These are phyloP conservation scores for Hylomyscus alleni DNA, from an alignment of 2,797 vertebrate genomes.

Conservation along the genomic window DNA sequence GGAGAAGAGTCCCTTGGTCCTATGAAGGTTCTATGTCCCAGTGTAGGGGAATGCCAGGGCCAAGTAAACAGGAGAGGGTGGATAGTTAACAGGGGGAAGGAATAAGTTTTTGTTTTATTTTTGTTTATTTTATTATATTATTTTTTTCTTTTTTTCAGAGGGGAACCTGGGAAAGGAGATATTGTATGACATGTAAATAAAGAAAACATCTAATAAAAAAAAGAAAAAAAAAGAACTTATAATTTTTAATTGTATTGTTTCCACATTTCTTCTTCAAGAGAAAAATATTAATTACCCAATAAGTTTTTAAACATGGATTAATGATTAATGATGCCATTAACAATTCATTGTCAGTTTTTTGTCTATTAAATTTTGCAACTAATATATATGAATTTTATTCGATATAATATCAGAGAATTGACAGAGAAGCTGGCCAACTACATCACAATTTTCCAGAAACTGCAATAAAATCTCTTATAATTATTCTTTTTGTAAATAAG, in stretches of 20 bases:
- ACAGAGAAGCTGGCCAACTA: background rate
- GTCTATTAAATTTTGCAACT: background rate
- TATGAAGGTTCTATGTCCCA: too few relatives aligned
- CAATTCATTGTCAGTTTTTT: background rate
- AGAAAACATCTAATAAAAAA: too few relatives aligned
- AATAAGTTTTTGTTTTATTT: too few relatives aligned
- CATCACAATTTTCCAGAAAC: background rate
- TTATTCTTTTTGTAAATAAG: constrained; percentile 1
- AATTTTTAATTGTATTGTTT: background rate
- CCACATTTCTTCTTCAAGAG: background rate
- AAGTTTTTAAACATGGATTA: background rate
- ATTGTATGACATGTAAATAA: too few relatives aligned
- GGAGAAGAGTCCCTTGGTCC: too few relatives aligned
- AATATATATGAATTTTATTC: background rate
- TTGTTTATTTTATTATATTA: too few relatives aligned
- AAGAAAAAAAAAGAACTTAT: background rate
- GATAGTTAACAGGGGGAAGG: too few relatives aligned
- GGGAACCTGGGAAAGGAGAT: too few relatives aligned
- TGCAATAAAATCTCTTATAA: constrained; percentile 5
- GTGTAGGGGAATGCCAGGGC: too few relatives aligned
- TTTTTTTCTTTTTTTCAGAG: too few relatives aligned
- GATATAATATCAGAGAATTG: background rate
- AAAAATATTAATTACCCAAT: constrained; percentile 17
- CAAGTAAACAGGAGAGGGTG: too few relatives aligned
- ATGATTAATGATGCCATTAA: constrained; percentile 38